Base-by-base conservation (phyloP, 1,140 invertebrate species). In the Thalassaphorura encarpata region DNA sequence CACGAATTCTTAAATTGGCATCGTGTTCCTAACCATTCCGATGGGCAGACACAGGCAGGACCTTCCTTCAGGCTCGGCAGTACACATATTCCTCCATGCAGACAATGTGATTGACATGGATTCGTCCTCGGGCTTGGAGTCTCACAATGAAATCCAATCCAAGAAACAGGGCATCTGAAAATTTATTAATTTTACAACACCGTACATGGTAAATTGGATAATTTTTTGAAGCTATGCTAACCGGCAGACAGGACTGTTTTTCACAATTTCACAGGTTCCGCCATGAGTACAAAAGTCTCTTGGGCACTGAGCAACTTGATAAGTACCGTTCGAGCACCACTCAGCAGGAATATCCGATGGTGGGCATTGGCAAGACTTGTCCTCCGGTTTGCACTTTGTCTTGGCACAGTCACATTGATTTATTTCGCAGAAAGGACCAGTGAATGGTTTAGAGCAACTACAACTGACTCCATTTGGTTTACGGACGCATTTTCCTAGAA, bases 1-100 rank as follows among this genome's bases (percentile, higher is more conserved):
- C 82, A 84, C 23, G 64, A 66, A 2, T 73, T 73, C 3, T 55
- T 51, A 23, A 28, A 23, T 28, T 55, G 39, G 49, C 58, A 60
- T 49, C 58, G 28, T 16, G 2, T 36, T n/a, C 52, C 52, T 28
- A 18, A 70, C 75, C 79, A 81, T 13, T 75, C 76, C n/a, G 69
- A 70, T 5, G 71, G 65, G 68, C 83, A 84, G 52, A 72, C 74
- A 68, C 79, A 82, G 42, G 47, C 46, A 28, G 77, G 73, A 19
- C 67, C 50, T 48, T 50, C 42, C 71, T 51, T 47, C 5, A 39
- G 19, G 31, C 56, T 51, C n/a, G 57, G 45, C 18, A 69, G 64
- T 5, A 72, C 68, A 60, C 82, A 84, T 41, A 78, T 69, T 0
- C 74, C 77, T 26, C 74, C 73, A 61, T 83, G 77, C 23, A 72